Percentiles rank a stretch among this genome's conserved stretches.
Evolutionary conservation across 2,888 invertebrate genomes (phyloP).

Genomic region (Lymantria dispar): DNA sequence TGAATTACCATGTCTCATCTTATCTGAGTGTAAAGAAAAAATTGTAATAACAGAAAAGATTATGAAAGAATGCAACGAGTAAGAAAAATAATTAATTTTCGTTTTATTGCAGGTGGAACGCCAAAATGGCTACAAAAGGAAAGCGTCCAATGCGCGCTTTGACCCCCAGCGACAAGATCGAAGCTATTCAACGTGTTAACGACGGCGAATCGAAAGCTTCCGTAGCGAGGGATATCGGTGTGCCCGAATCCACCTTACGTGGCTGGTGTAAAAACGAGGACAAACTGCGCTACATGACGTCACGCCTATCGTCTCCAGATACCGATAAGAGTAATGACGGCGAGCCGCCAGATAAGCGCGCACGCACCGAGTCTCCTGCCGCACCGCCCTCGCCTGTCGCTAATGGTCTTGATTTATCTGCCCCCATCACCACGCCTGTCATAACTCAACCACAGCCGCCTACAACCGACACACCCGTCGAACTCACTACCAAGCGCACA

Average conservation of each 20-base stretch:
- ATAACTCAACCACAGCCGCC: constrained; percentile 42
- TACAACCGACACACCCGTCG: constrained; percentile 55
- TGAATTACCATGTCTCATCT: too few relatives aligned
- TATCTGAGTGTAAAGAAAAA: too few relatives aligned
- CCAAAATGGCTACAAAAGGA: constrained; percentile 86
- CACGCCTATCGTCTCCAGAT: constrained; percentile 87
- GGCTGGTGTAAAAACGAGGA: constrained; percentile 95
- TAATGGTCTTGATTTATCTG: constrained; percentile 69
- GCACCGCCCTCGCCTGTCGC: constrained; percentile 54
- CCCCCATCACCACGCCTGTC: constrained; percentile 40
- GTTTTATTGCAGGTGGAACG: constrained; percentile 59
- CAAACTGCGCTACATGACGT: constrained; percentile 86
- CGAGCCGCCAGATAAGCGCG: constrained; percentile 69
- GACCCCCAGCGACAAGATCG: constrained; percentile 90
- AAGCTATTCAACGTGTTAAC: constrained; percentile 91
- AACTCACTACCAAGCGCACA: constrained; percentile 69
- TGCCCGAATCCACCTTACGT: constrained; percentile 92
- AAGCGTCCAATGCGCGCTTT: constrained; percentile 91
- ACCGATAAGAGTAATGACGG: constrained; percentile 83
- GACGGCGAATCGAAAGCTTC: constrained; percentile 93
- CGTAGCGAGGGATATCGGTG: constrained; percentile 92
- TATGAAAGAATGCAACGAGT: background rate
- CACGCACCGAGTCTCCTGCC: constrained; percentile 67
- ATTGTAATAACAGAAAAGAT: too few relatives aligned
- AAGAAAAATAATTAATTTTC: constrained; percentile 4